phyloP scores from a whole-genome alignment of 2,888 invertebrate species.

The Phlogophora meticulosa region DNA sequence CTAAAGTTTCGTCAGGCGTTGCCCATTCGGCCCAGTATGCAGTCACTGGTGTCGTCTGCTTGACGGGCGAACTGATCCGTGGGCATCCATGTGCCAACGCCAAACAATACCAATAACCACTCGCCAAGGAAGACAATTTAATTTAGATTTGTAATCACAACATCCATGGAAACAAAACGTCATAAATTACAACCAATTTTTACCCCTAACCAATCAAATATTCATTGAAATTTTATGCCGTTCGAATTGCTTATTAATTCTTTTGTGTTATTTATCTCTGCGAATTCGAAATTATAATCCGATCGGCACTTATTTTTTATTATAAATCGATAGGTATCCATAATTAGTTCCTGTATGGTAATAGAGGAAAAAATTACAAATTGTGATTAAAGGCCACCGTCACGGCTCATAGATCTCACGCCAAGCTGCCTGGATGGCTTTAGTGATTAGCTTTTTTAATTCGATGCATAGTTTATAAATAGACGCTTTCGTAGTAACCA shows the following conservation, averaged over 20 bases:
- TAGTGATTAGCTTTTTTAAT: slow-evolving; percentile 72
- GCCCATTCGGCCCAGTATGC: slow-evolving; percentile 84
- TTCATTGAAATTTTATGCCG: slow-evolving; percentile 51
- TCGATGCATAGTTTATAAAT: slow-evolving; percentile 71
- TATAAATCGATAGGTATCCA: slow-evolving; percentile 59
- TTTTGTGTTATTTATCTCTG: slow-evolving; percentile 50
- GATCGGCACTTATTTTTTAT: slow-evolving; percentile 63
- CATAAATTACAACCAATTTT: slow-evolving; percentile 32
- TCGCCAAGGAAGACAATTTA: slow-evolving; percentile 15
- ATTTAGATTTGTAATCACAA: slow-evolving; percentile 21
- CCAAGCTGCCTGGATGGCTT: slow-evolving; percentile 67
- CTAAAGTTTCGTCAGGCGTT: slow-evolving; percentile 75
- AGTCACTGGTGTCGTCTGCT: slow-evolving; percentile 77
- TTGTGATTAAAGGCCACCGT: slow-evolving; percentile 76
- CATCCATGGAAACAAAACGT: slow-evolving; percentile 18
- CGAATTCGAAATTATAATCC: slow-evolving; percentile 64
- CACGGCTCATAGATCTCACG: slow-evolving; percentile 79
- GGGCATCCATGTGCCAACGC: slow-evolving; percentile 72
- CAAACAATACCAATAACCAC: slow-evolving; percentile 47
- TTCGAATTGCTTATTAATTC: slow-evolving; percentile 36
- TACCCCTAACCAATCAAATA: slow-evolving; percentile 43
- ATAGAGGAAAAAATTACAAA: slow-evolving; percentile 70
- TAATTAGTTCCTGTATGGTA: slow-evolving; percentile 74
- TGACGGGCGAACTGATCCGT: slow-evolving; percentile 61
- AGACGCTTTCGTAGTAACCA: slow-evolving; percentile 56